Evolutionary conservation across 2,797 vertebrate genomes (phyloP).

Genomic region (Molossus alvarezi): DNA sequence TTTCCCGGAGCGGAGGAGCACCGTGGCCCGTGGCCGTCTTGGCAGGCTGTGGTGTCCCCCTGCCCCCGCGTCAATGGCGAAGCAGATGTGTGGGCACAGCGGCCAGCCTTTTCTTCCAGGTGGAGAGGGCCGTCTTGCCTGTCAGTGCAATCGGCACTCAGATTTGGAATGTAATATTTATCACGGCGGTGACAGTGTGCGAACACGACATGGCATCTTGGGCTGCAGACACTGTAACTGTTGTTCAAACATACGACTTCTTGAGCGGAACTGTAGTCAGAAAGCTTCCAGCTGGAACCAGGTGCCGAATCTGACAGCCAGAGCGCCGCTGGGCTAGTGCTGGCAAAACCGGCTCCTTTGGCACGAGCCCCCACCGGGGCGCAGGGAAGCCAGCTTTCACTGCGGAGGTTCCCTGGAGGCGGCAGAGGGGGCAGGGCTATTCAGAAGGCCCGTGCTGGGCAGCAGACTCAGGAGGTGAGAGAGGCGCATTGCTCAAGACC

Average conservation of each 20-base stretch:
- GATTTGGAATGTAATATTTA: constrained; percentile 61
- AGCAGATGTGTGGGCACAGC: constrained; percentile 45
- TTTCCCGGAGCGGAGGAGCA: background rate
- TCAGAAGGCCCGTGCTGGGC: background rate
- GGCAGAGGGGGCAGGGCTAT: background rate
- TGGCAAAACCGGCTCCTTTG: background rate
- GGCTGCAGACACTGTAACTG: constrained; percentile 31
- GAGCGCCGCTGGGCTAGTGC: background rate
- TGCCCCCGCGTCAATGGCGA: background rate
- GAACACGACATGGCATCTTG: background rate
- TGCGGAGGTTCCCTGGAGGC: background rate
- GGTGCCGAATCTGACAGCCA: constrained; percentile 16
- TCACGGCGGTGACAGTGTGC: constrained; percentile 27
- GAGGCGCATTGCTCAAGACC: constrained; percentile 12
- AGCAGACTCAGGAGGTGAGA: background rate
- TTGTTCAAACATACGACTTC: constrained; percentile 51
- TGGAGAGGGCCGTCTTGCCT: constrained; percentile 40
- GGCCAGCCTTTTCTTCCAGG: constrained; percentile 45
- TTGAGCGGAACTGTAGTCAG: background rate
- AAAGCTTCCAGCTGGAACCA: background rate
- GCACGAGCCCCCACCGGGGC: background rate
- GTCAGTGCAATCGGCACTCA: constrained; percentile 25
- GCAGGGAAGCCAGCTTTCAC: background rate
- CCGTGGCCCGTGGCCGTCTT: background rate
- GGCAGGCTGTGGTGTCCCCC: background rate